A percentile compares a stretch with the other conserved stretches of the same genome.
Evolutionary conservation across 2,113 vertebrate species (phyloP).

Genomic region (Scartelaos histophorus): DNA sequence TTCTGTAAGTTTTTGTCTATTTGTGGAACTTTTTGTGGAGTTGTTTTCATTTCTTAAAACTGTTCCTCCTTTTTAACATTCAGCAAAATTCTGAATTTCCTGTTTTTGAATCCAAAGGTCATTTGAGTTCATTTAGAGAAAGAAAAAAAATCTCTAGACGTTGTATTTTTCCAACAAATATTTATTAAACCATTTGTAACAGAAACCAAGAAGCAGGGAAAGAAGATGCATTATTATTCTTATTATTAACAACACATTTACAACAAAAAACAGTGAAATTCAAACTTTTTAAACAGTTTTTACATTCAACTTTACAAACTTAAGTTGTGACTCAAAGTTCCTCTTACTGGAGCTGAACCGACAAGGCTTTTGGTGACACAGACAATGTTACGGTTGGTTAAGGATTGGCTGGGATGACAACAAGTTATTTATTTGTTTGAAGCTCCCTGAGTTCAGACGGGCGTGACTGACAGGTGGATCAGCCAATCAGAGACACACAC

Average conservation of each 20-base stretch:
- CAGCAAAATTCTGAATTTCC: neutral
- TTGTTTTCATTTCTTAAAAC: too few species aligned
- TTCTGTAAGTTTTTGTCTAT: too few species aligned
- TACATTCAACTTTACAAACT: constrained; percentile 33
- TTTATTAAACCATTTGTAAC: neutral
- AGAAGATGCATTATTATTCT: neutral
- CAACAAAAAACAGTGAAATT: neutral
- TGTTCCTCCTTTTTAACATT: too few species aligned
- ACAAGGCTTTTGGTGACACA: neutral
- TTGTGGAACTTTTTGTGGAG: too few species aligned
- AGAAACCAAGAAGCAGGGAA: neutral
- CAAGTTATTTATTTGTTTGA: too few species aligned
- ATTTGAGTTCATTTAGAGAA: neutral
- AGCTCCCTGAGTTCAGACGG: too few species aligned
- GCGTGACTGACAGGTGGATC: too few species aligned
- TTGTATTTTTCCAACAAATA: neutral
- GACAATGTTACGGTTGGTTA: neutral
- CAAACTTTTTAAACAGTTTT: constrained; percentile 5
- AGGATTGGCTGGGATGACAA: too few species aligned
- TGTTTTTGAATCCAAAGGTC: neutral
- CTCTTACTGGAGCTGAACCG: neutral
- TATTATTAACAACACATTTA: neutral
- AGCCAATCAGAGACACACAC: too few species aligned
- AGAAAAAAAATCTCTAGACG: neutral
- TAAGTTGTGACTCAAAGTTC: neutral